Conservation (phyloP, 1,140 invertebrate species). For the Xylocopa sonorina region DNA sequence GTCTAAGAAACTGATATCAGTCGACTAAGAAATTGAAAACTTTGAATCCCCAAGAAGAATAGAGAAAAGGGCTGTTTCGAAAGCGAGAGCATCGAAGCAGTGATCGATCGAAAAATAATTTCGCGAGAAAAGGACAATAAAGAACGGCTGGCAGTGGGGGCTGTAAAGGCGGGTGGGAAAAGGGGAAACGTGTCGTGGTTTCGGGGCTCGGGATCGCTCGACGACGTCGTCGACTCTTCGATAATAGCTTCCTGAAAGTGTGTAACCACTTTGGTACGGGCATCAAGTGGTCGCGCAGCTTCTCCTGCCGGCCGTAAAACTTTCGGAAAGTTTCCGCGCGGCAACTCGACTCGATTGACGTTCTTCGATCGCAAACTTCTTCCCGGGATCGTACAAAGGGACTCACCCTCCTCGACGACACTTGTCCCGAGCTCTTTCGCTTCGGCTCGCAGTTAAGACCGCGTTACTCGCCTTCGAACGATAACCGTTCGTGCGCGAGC, state of each 20-base stretch:
- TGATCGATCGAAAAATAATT: conserved; percentile 12
- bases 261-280: conserved; percentile 58
- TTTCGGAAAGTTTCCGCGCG: conserved; percentile 32
- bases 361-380: conserved; percentile 44
- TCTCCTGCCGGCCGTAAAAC: conserved; percentile 14
- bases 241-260: conserved; percentile 59
- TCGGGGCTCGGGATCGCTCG: conserved; percentile 19
- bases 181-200: conserved; percentile 29
- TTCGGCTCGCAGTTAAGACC: not conserved
- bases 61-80: no score
- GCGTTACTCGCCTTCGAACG: not conserved
- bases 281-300: conserved; percentile 44
- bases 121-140: not conserved
- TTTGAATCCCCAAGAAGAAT: no score
- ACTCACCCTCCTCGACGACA: not conserved
- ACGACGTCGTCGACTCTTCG: conserved; percentile 29
- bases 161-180: not conserved
- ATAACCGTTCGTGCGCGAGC: not conserved
- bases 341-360: conserved; percentile 42
- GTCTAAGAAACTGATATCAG: no score
- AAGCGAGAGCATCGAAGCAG: not conserved
- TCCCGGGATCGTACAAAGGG: conserved; percentile 24
- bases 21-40: no score
- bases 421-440: not conserved
- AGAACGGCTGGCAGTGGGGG: no score